phyloP scores from a whole-genome alignment of 2,888 invertebrate species.

The Sinodicranocentrus sp. region DNA sequence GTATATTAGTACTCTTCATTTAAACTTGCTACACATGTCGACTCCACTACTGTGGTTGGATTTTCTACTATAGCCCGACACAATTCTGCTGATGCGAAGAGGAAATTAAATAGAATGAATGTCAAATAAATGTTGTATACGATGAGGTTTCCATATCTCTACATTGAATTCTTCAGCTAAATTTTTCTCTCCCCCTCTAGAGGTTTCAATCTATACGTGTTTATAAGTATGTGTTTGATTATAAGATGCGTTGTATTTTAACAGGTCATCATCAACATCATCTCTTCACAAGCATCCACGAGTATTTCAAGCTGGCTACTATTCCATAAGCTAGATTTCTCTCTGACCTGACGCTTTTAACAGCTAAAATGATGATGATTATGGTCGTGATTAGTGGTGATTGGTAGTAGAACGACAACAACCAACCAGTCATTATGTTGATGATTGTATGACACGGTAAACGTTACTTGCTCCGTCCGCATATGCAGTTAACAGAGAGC shows the following conservation, averaged over 20 bases:
- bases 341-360: constrained; percentile 29
- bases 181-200: background rate
- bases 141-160: background rate
- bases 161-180: no score
- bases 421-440: constrained; percentile 35
- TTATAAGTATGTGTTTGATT: no score
- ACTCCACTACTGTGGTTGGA: background rate
- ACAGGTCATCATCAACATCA: constrained; percentile 44
- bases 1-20: no score
- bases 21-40: no score
- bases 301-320: background rate
- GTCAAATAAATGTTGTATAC: constrained; percentile 50
- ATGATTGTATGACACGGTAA: constrained; percentile 46
- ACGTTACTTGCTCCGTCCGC: background rate
- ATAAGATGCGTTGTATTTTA: background rate
- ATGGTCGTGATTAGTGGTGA: constrained; percentile 52
- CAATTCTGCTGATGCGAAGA: constrained; percentile 20
- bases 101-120: constrained; percentile 53
- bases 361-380: constrained; percentile 31
- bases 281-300: no score
- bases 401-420: constrained; percentile 44
- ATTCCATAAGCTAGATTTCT: background rate
- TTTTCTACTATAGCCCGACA: background rate
- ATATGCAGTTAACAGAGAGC: background rate
- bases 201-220: no score